These are phyloP conservation scores for Mirza zaza DNA, from an alignment of 2,113 vertebrate genomes.

Conservation along the genomic window DNA sequence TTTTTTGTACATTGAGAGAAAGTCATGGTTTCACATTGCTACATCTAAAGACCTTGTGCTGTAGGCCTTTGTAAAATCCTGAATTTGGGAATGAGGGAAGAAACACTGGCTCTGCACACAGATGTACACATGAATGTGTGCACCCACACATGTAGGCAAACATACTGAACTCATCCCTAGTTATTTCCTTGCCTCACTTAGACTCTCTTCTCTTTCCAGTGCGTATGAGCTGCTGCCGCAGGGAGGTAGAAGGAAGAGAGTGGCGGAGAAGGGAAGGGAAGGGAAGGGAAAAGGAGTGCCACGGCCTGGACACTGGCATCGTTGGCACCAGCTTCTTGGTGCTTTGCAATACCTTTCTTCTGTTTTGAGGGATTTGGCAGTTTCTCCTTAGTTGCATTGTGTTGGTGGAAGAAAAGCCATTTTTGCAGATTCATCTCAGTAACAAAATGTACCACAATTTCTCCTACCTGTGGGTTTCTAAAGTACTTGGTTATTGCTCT, in stretches of 20 bases:
- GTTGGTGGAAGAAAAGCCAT: neutral
- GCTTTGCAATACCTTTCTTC: neutral
- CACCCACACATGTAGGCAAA: neutral
- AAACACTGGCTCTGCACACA: neutral
- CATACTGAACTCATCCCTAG: neutral
- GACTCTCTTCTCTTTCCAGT: neutral
- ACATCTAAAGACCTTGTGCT: neutral
- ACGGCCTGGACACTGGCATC: fast-evolving
- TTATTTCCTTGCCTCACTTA: neutral
- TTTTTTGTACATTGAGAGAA: neutral
- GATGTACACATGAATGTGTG: neutral
- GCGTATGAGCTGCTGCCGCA: neutral
- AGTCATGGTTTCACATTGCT: neutral
- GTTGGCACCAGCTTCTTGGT: neutral
- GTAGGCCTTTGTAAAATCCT: neutral
- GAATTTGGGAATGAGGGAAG: neutral
- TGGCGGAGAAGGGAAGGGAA: neutral
- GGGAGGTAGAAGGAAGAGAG: neutral
- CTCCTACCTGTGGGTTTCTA: neutral
- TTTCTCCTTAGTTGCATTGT: neutral
- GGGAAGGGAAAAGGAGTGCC: neutral
- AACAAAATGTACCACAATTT: neutral
- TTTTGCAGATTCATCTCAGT: neutral
- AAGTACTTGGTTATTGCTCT: neutral
- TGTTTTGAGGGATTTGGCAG: neutral